A percentile compares a stretch with the other conserved stretches of the same genome.
These are phyloP conservation scores for Lysandra bellargus DNA, from an alignment of 2,888 invertebrate genomes.

Conservation along the genomic window DNA sequence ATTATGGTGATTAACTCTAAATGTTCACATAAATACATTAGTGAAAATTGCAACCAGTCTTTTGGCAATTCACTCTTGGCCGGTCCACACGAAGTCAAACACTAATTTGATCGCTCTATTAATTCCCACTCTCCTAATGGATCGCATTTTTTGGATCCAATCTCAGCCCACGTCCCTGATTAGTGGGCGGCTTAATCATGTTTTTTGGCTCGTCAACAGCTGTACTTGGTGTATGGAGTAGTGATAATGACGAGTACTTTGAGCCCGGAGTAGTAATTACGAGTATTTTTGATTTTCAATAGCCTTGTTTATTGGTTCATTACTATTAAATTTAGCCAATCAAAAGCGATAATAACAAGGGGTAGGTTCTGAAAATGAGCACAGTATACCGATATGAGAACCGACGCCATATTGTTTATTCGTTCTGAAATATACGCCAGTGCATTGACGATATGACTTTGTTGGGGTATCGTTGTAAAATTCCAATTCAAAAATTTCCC, in stretches of 20 bases:
- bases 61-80: not conserved
- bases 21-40: no score
- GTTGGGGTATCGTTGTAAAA: no score
- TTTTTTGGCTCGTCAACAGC: constrained; percentile 10
- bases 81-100: constrained; percentile 5
- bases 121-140: constrained; percentile 29
- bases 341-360: no score
- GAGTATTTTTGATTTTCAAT: not conserved
- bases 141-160: constrained; percentile 22
- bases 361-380: no score
- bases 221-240: not conserved
- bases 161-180: not conserved
- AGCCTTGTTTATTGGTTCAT: not conserved
- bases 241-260: constrained; percentile 15
- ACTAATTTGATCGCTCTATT: constrained; percentile 26
- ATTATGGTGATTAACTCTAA: no score
- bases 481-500: no score
- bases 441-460: no score
- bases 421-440: no score
- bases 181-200: not conserved
- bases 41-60: not conserved
- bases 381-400: no score
- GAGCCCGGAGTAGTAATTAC: not conserved
- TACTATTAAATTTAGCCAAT: no score
- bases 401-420: no score